These are phyloP conservation scores for Steinernema scapterisci DNA, from an alignment of 2,888 invertebrate species.

Conservation along the genomic window DNA sequence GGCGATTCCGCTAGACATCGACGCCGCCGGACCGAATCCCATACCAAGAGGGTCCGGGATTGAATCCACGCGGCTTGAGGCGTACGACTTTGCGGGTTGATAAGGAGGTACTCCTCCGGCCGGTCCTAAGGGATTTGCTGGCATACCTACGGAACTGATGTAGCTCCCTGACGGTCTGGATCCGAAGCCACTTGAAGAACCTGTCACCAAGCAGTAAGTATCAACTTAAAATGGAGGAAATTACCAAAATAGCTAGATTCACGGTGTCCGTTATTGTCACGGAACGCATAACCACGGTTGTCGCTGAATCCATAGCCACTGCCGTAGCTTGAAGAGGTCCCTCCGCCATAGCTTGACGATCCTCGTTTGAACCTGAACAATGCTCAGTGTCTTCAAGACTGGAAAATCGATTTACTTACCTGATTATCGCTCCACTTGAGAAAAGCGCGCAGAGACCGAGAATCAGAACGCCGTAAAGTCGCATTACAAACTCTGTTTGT, in stretches of 20 bases:
- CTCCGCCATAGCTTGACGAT: background rate
- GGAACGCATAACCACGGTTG: background rate
- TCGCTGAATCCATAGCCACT: conserved; percentile 2
- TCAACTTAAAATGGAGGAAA: background rate
- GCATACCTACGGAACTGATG: too few relatives aligned
- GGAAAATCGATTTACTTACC: background rate
- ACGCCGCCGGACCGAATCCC: background rate
- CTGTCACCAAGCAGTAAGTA: too few relatives aligned
- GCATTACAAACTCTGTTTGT: background rate
- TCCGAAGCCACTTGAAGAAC: background rate
- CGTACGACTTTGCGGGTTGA: background rate
- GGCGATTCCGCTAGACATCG: background rate
- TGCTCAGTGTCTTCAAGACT: too few relatives aligned
- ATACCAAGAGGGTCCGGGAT: background rate
- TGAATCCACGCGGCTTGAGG: background rate
- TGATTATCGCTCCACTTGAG: background rate
- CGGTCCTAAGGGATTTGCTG: too few relatives aligned
- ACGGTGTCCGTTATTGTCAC: background rate
- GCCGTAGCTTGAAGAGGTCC: background rate
- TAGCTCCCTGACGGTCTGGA: background rate
- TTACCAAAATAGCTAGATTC: background rate
- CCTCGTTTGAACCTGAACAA: background rate
- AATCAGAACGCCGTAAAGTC: background rate
- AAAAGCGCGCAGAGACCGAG: background rate
- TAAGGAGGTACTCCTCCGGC: background rate